Conservation (phyloP, 2,797 vertebrate genomes). For the Strix occidentalis region DNA sequence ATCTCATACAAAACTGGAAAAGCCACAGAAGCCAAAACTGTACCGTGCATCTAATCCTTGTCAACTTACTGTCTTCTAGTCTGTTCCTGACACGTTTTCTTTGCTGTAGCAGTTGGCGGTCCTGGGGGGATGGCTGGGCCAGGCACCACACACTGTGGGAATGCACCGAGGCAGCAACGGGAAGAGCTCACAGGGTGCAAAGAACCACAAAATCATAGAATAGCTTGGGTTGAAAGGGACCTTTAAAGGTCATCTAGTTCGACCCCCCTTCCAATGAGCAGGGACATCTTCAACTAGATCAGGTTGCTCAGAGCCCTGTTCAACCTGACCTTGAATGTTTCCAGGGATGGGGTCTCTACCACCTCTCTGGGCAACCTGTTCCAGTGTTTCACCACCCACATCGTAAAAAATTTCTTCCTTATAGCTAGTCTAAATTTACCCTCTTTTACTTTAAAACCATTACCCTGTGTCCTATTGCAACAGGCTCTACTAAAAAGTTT, state of each 20-base stretch:
- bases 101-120: fast-evolving
- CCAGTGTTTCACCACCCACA: not conserved
- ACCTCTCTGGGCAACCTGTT: not conserved
- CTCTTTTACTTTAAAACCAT: not conserved
- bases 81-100: not conserved
- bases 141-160: fast-evolving
- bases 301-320: not conserved
- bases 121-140: fast-evolving
- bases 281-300: not conserved
- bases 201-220: not conserved
- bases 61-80: not conserved
- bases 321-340: not conserved
- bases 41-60: not conserved
- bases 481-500: not conserved
- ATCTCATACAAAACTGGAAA: not conserved
- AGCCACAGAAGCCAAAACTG: not conserved
- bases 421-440: not conserved
- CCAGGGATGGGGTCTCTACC: not conserved
- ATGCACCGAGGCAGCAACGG: not conserved
- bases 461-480: not conserved
- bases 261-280: not conserved
- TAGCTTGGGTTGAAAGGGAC: not conserved
- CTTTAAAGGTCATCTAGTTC: not conserved
- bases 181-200: not conserved
- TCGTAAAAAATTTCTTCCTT: not conserved